Evolutionary conservation across 2,888 invertebrate species (phyloP).

Genomic region (Eutolmus rufibarbis): DNA sequence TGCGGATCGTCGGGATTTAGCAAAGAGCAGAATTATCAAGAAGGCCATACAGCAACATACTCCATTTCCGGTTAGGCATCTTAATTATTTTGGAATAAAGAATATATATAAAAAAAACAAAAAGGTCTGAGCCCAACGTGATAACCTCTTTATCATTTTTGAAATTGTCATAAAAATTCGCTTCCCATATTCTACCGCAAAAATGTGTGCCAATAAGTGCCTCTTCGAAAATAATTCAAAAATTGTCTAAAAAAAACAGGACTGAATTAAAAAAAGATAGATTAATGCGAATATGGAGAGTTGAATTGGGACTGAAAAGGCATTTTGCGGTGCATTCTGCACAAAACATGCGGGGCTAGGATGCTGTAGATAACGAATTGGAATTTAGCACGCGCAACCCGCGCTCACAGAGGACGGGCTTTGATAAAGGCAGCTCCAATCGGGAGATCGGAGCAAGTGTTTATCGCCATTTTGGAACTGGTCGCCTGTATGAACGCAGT

Average conservation of each 20-base stretch:
- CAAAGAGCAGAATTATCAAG: conserved; percentile 8
- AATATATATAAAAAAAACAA: not conserved
- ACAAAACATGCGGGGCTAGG: not conserved
- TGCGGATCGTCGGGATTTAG: not conserved
- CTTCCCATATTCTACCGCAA: not conserved
- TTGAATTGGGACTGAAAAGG: not conserved
- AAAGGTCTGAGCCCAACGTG: not conserved
- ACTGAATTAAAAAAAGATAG: not conserved
- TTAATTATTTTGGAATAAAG: conserved; percentile 23
- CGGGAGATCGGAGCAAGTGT: not conserved
- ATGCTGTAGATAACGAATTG: conserved; percentile 13
- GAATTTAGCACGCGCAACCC: conserved; percentile 11
- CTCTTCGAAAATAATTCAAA: not conserved
- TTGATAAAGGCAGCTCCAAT: conserved; percentile 16
- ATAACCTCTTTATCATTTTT: conserved; percentile 24
- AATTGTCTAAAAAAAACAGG: not conserved
- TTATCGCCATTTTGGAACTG: not conserved
- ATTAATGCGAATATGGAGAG: not conserved
- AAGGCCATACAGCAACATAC: not conserved
- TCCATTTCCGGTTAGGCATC: conserved; percentile 26
- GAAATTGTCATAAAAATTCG: conserved; percentile 7
- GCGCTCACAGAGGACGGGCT: not conserved
- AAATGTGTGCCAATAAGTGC: not conserved
- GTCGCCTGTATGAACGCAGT: not conserved
- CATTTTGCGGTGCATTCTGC: not conserved